Percentiles rank a stretch among this genome's conserved stretches.
Conservation (phyloP, 92 coral and sea anemone genomes). For the Actinostola sp. region DNA sequence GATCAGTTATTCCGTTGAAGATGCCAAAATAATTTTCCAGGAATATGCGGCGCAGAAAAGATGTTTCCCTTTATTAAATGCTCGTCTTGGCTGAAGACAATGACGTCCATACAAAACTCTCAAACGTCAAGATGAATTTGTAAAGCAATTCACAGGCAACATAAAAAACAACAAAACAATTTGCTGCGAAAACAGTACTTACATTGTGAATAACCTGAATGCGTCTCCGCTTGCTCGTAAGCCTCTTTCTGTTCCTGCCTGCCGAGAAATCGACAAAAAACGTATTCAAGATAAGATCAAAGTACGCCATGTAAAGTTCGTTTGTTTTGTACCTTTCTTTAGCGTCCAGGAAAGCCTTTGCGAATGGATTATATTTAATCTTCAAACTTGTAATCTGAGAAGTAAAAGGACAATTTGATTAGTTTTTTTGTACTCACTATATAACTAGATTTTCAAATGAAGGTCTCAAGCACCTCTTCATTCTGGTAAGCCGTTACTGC, state of each 20-base stretch:
- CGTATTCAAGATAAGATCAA: background rate
- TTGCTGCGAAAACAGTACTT: slow-evolving; percentile 60
- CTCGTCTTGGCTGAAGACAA: too few relatives aligned
- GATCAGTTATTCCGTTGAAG: too few relatives aligned
- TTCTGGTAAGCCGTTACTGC: slow-evolving; percentile 99
- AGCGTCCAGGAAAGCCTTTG: slow-evolving; percentile 98
- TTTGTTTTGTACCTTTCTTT: slow-evolving; percentile 78
- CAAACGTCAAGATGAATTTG: background rate
- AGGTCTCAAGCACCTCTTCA: slow-evolving; percentile 81
- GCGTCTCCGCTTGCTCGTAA: slow-evolving; percentile 81
- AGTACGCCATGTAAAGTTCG: background rate
- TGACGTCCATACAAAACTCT: background rate
- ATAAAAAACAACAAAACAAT: slow-evolving; percentile 66
- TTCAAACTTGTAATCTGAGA: slow-evolving; percentile 92
- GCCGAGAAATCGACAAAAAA: slow-evolving; percentile 1
- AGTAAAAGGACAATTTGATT: slow-evolving; percentile 65
- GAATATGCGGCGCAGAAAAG: too few relatives aligned
- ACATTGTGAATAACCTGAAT: slow-evolving; percentile 93
- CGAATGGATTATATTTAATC: slow-evolving; percentile 94
- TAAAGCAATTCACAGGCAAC: slow-evolving; percentile 61
- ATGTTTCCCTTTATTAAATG: too few relatives aligned
- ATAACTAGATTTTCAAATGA: slow-evolving; percentile 41
- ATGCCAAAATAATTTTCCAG: too few relatives aligned
- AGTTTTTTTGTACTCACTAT: slow-evolving; percentile 13
- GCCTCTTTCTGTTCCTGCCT: slow-evolving; percentile 97